Evolutionary conservation across 2,797 vertebrate species (phyloP).

Genomic region (Melanotaenia maccullochi): DNA sequence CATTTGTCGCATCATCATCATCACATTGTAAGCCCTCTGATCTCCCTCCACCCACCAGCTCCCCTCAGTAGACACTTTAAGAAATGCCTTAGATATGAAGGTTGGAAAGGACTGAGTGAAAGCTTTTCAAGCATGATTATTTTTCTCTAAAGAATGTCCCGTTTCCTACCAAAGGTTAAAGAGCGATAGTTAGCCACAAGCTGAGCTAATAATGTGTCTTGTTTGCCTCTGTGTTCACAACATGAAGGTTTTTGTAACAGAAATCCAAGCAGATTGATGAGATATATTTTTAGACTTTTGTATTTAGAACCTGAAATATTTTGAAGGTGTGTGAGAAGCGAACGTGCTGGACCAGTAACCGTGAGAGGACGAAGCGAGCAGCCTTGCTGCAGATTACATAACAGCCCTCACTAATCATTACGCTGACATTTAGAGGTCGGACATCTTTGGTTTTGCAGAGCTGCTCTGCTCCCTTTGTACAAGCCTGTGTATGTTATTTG

Average conservation of each 20-base stretch:
- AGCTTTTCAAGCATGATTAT: constrained; percentile 83
- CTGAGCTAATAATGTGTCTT: constrained; percentile 23
- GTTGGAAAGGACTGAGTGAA: constrained; percentile 58
- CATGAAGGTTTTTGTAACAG: constrained; percentile 60
- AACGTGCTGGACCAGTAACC: constrained; percentile 69
- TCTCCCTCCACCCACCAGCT: constrained; percentile 13
- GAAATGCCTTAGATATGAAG: constrained; percentile 80
- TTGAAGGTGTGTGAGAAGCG: constrained; percentile 78
- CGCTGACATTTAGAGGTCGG: constrained; percentile 28
- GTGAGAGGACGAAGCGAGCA: constrained; percentile 71
- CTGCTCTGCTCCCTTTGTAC: constrained; percentile 10
- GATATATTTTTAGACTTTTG: constrained; percentile 81
- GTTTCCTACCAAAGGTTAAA: constrained; percentile 90
- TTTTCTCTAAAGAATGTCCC: constrained; percentile 84
- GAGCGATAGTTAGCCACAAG: constrained; percentile 16
- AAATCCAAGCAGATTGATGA: constrained; percentile 65
- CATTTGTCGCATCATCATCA: no score
- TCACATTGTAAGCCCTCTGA: constrained; percentile 10
- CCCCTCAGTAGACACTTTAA: constrained; percentile 78
- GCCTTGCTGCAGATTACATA: constrained; percentile 26
- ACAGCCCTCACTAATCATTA: not conserved
- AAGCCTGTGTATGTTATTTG: constrained; percentile 5
- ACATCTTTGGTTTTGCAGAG: constrained; percentile 17
- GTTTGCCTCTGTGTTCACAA: constrained; percentile 57
- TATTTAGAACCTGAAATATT: constrained; percentile 81